Conservation (phyloP, 2,797 vertebrate genomes). For the Furcifer pardalis region DNA sequence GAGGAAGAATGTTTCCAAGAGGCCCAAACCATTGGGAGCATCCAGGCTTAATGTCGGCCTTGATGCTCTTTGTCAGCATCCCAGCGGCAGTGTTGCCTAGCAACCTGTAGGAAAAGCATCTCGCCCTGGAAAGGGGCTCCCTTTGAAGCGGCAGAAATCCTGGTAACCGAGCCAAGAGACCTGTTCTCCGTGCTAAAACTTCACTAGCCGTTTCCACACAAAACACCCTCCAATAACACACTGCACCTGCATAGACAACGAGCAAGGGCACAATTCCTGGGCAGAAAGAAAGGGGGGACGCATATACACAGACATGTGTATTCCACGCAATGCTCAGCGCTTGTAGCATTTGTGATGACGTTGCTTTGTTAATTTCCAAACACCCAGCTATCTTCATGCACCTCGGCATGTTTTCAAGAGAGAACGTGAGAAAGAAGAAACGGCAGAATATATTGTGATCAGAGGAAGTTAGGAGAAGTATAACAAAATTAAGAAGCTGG, state of each 20-base stretch:
- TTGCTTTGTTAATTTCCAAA: too few species aligned
- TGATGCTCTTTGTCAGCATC: conserved; percentile 67
- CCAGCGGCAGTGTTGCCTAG: conserved; percentile 65
- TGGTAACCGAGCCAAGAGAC: background rate
- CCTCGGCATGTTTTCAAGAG: too few species aligned
- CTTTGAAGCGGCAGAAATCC: conserved; percentile 8
- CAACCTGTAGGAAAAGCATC: background rate
- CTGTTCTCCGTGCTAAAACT: background rate
- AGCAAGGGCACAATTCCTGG: background rate
- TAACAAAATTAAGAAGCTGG: too few species aligned
- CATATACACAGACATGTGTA: fast-evolving
- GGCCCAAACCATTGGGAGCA: conserved; percentile 70
- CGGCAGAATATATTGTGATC: too few species aligned
- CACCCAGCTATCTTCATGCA: too few species aligned
- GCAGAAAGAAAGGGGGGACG: background rate
- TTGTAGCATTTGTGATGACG: fast-evolving
- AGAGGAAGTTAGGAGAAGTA: too few species aligned
- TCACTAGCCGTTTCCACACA: background rate
- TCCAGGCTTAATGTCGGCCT: conserved; percentile 63
- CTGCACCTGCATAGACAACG: too few species aligned
- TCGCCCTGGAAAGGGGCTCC: background rate
- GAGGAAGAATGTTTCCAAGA: background rate
- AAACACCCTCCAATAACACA: background rate
- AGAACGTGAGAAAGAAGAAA: too few species aligned
- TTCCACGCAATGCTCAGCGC: too few species aligned